Percentiles rank a stretch among this genome's conserved stretches.
These are phyloP conservation scores for Triplophysa siluroides DNA, from an alignment of 2,113 vertebrate species.

Conservation along the genomic window DNA sequence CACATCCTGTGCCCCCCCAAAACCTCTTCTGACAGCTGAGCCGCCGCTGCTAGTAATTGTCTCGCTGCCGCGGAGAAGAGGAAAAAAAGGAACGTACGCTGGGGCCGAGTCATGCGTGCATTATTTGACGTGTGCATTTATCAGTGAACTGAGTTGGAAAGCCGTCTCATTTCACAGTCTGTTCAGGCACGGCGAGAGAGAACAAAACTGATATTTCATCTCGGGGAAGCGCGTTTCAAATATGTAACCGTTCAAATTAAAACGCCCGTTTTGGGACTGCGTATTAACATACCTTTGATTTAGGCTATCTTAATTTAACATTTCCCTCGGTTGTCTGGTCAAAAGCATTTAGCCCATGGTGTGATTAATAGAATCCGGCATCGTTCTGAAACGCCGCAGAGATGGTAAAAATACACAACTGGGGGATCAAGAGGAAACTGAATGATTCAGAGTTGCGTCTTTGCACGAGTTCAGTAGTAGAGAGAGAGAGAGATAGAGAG, in stretches of 20 bases:
- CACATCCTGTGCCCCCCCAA: constrained; percentile 56
- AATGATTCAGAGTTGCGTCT: constrained; percentile 71
- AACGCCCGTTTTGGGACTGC: constrained; percentile 19
- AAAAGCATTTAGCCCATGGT: constrained; percentile 56
- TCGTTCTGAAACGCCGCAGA: constrained; percentile 61
- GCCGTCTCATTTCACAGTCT: constrained; percentile 60
- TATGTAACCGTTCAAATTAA: constrained; percentile 49
- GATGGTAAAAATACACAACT: constrained; percentile 71
- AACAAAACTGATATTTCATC: constrained; percentile 61
- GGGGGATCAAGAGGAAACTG: constrained; percentile 69
- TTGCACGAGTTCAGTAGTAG: constrained; percentile 62
- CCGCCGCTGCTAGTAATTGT: constrained; percentile 64
- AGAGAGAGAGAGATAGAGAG: constrained; percentile 12
- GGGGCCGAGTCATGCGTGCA: constrained; percentile 59
- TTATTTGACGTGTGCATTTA: constrained; percentile 66
- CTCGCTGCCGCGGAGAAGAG: constrained; percentile 56
- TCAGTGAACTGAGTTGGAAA: constrained; percentile 62
- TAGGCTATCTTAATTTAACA: constrained; percentile 33
- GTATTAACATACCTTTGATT: constrained; percentile 51
- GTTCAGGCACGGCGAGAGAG: constrained; percentile 54
- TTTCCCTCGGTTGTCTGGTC: constrained; percentile 46
- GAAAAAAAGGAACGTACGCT: constrained; percentile 31
- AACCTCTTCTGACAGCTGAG: constrained; percentile 68
- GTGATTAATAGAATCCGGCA: constrained; percentile 72
- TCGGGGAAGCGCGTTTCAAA: constrained; percentile 56